phyloP scores from a whole-genome alignment of 2,797 vertebrate species.

The Glyptemys insculpta region DNA sequence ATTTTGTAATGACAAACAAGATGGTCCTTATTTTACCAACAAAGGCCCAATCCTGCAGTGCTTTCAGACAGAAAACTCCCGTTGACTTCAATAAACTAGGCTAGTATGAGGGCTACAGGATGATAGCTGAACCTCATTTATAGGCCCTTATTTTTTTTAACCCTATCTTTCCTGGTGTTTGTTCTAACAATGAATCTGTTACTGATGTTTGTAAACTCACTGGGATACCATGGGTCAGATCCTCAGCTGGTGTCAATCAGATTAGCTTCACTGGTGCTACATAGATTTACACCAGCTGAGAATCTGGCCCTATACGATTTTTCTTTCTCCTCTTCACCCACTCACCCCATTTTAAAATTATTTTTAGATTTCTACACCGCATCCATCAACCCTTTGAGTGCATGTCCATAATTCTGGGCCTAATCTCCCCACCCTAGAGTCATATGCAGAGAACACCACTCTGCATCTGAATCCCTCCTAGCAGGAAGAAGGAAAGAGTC shows the following conservation, averaged over 20 bases:
- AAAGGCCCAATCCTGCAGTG: fast-evolving
- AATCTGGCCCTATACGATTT: neutral
- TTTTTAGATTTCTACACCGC: neutral
- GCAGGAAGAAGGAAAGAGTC: neutral
- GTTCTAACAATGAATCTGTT: fast-evolving
- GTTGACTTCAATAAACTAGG: neutral
- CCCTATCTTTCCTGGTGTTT: neutral
- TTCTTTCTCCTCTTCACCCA: neutral
- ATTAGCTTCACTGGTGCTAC: neutral
- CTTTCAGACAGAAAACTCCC: neutral
- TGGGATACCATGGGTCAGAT: neutral
- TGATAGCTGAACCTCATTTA: fast-evolving
- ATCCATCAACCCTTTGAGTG: neutral
- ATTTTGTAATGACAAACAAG: neutral
- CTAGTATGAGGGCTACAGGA: fast-evolving
- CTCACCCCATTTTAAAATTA: neutral
- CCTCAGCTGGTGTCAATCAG: neutral
- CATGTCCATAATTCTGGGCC: neutral
- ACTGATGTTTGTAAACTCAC: neutral
- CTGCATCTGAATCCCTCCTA: neutral
- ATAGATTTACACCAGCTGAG: neutral
- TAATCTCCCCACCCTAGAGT: neutral
- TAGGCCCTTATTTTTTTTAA: neutral
- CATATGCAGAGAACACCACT: neutral
- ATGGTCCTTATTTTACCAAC: fast-evolving